phyloP scores from a whole-genome alignment of 1,140 invertebrate genomes.

The Zophobas morio region DNA sequence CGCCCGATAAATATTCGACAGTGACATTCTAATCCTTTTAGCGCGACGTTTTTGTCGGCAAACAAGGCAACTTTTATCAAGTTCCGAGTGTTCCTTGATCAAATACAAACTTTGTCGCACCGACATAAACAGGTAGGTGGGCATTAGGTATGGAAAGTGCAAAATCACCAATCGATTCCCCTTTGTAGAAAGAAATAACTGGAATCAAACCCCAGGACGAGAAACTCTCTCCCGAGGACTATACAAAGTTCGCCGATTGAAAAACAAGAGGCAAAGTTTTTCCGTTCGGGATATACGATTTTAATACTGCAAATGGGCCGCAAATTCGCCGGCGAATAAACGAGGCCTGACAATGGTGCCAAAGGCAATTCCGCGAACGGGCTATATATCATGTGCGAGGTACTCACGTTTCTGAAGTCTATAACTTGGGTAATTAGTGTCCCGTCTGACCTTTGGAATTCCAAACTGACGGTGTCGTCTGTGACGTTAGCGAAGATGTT shows the following conservation, averaged over 20 bases:
- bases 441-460: conserved; percentile 92
- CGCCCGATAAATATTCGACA: not conserved
- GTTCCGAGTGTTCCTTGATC: conserved; percentile 25
- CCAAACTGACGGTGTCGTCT: conserved; percentile 89
- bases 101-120: conserved; percentile 28
- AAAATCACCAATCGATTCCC: conserved; percentile 42
- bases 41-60: conserved; percentile 5
- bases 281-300: conserved; percentile 27
- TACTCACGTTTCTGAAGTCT: conserved; percentile 93
- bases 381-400: conserved; percentile 43
- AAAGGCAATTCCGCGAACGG: conserved; percentile 18
- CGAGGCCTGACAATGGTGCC: conserved; percentile 17
- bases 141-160: conserved; percentile 39
- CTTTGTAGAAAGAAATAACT: conserved; percentile 40
- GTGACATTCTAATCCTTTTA: not conserved
- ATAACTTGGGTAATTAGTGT: conserved; percentile 93
- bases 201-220: conserved; percentile 38
- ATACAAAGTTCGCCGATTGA: conserved; percentile 46
- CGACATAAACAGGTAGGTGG: conserved; percentile 38
- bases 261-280: conserved; percentile 37
- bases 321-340: conserved; percentile 46
- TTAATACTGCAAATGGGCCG: conserved; percentile 39
- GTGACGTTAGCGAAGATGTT: conserved; percentile 91
- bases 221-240: conserved; percentile 46
- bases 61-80: conserved; percentile 17